These are phyloP conservation scores for Harpalus rufipes DNA, from an alignment of 2,888 invertebrate species.

Conservation along the genomic window DNA sequence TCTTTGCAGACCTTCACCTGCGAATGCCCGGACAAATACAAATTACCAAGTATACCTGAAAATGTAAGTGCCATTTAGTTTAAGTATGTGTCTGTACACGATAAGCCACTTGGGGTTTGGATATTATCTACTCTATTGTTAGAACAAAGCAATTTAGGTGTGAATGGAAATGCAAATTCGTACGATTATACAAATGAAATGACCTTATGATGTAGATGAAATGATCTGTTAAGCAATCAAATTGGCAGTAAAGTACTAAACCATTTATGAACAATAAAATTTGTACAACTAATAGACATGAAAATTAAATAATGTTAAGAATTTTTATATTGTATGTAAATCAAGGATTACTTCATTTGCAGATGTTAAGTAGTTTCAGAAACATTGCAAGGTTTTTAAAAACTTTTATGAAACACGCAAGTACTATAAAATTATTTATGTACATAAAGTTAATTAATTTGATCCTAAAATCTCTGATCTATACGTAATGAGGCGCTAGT, in stretches of 20 bases:
- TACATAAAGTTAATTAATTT: background rate
- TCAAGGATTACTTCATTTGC: background rate
- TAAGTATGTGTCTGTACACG: background rate
- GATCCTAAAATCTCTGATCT: too few species aligned
- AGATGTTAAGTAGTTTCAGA: background rate
- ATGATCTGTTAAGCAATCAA: conserved; percentile 18
- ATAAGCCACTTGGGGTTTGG: background rate
- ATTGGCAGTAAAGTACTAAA: background rate
- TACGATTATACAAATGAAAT: conserved; percentile 2
- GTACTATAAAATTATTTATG: background rate
- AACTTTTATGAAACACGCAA: background rate
- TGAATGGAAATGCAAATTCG: conserved; percentile 32
- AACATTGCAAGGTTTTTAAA: background rate
- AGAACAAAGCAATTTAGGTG: conserved; percentile 50
- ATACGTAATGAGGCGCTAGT: too few species aligned
- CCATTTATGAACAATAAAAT: conserved; percentile 20
- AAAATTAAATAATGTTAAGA: background rate
- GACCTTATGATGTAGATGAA: conserved; percentile 40
- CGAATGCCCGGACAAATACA: conserved; percentile 88
- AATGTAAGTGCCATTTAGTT: conserved; percentile 85
- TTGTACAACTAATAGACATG: background rate
- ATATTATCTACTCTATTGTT: conserved; percentile 45
- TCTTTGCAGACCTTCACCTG: conserved; percentile 87
- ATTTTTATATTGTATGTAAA: conserved; percentile 7
- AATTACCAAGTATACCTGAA: conserved; percentile 96